Evolutionary conservation across 2,113 vertebrate species (phyloP).

Genomic region (Tenrec ecaudatus): DNA sequence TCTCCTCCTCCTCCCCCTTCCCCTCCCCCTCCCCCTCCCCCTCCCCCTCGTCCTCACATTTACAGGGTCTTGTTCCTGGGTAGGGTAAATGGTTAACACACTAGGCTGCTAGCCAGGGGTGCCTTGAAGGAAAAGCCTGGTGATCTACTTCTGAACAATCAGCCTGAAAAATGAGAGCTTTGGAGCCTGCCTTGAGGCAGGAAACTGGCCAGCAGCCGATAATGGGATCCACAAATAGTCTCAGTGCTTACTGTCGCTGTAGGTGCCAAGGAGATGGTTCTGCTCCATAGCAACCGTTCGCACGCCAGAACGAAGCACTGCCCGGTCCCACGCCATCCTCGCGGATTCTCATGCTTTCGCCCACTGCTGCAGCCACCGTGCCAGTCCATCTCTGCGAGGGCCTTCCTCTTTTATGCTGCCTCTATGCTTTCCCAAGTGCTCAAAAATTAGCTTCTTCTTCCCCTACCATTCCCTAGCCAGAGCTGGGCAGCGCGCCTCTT

Average conservation of each 20-base stretch:
- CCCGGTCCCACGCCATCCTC: too few species aligned
- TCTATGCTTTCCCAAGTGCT: not conserved
- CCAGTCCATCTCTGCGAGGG: too few species aligned
- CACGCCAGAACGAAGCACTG: too few species aligned
- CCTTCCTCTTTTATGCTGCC: too few species aligned
- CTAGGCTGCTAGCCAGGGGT: not conserved
- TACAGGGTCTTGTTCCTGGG: not conserved
- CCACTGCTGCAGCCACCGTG: too few species aligned
- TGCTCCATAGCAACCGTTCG: too few species aligned
- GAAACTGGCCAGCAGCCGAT: not conserved
- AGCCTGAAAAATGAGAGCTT: not conserved
- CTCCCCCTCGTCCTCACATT: not conserved
- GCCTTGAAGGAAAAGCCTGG: not conserved
- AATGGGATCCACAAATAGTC: not conserved
- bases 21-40: not conserved
- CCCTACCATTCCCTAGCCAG: not conserved
- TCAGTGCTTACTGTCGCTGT: too few species aligned
- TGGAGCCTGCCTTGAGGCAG: not conserved
- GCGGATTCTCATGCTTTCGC: too few species aligned
- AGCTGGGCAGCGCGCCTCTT: not conserved
- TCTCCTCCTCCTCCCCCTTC: not conserved
- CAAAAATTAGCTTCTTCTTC: not conserved
- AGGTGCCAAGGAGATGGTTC: too few species aligned
- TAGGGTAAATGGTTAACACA: not conserved
- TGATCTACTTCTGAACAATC: not conserved